Percentiles rank a stretch among this genome's conserved stretches.
phyloP scores from a whole-genome alignment of 2,797 vertebrate genomes.

The Gymnoscopelus microlampas region DNA sequence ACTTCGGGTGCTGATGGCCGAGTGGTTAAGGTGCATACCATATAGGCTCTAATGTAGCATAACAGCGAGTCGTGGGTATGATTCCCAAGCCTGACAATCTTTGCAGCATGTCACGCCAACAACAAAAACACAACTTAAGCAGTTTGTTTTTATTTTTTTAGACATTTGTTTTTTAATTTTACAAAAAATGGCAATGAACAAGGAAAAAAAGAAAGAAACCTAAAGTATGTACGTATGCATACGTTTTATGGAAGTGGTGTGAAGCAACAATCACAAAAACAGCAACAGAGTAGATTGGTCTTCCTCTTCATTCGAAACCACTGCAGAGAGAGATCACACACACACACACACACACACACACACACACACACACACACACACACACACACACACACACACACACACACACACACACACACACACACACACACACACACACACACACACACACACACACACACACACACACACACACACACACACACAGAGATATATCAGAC shows the following conservation, averaged over 20 bases:
- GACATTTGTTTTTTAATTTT: slow-evolving; percentile 70
- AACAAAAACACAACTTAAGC: slow-evolving; percentile 13
- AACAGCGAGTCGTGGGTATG: too few relatives aligned
- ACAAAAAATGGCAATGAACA: slow-evolving; percentile 68
- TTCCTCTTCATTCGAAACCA: slow-evolving; percentile 79
- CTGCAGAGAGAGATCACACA: slow-evolving; percentile 61
- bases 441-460: too few relatives aligned
- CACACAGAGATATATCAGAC: background rate
- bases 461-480: too few relatives aligned
- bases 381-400: too few relatives aligned
- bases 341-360: background rate
- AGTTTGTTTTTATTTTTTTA: background rate
- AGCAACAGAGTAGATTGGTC: slow-evolving; percentile 12
- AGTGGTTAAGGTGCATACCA: too few relatives aligned
- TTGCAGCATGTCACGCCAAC: background rate
- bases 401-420: too few relatives aligned
- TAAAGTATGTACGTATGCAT: slow-evolving; percentile 33
- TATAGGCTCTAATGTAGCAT: too few relatives aligned
- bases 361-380: background rate
- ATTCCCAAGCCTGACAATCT: too few relatives aligned
- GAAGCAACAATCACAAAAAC: slow-evolving; percentile 28
- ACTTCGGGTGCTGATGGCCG: too few relatives aligned
- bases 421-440: too few relatives aligned
- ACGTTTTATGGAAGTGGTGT: slow-evolving; percentile 11
- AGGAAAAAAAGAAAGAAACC: slow-evolving; percentile 33